Evolutionary conservation across 2,888 invertebrate genomes (phyloP).

Genomic region (Lathronympha strigana): DNA sequence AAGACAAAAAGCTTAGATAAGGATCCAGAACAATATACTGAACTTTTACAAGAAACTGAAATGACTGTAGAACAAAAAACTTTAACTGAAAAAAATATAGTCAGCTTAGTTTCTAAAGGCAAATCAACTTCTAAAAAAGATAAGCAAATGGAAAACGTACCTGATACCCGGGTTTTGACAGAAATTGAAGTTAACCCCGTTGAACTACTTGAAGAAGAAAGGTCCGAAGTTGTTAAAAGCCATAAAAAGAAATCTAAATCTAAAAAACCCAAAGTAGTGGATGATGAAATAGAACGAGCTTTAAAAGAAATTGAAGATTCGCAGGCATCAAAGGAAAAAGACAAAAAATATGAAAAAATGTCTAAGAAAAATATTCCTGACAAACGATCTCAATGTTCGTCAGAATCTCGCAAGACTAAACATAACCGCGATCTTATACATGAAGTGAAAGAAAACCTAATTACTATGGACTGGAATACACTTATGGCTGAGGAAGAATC

Average conservation of each 20-base stretch:
- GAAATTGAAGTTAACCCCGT: conserved; percentile 15
- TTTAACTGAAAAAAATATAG: not conserved
- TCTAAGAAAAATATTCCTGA: conserved; percentile 27
- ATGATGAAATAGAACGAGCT: conserved; percentile 64
- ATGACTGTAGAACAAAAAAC: not conserved
- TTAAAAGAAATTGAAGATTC: conserved; percentile 61
- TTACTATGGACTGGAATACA: conserved; percentile 73
- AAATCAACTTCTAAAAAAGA: conserved; percentile 23
- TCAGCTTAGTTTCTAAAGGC: not conserved
- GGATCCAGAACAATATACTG: conserved; percentile 16
- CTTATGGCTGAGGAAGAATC: conserved; percentile 74
- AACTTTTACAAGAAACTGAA: not conserved
- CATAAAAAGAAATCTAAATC: conserved; percentile 64
- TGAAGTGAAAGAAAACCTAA: conserved; percentile 48
- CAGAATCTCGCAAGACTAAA: conserved; percentile 44
- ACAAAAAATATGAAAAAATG: conserved; percentile 13
- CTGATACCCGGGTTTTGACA: conserved; percentile 28
- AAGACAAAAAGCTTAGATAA: conserved; percentile 18
- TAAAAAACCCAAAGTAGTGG: conserved; percentile 59
- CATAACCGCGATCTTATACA: conserved; percentile 34
- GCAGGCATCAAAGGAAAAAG: conserved; percentile 55
- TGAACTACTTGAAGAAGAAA: conserved; percentile 39
- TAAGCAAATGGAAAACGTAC: conserved; percentile 16
- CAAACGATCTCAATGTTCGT: conserved; percentile 9
- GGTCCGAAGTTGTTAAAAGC: conserved; percentile 52